Percentiles rank a stretch among this genome's conserved stretches.
Conservation (phyloP, 2,888 invertebrate genomes). For the Galerucella calmariensis region DNA sequence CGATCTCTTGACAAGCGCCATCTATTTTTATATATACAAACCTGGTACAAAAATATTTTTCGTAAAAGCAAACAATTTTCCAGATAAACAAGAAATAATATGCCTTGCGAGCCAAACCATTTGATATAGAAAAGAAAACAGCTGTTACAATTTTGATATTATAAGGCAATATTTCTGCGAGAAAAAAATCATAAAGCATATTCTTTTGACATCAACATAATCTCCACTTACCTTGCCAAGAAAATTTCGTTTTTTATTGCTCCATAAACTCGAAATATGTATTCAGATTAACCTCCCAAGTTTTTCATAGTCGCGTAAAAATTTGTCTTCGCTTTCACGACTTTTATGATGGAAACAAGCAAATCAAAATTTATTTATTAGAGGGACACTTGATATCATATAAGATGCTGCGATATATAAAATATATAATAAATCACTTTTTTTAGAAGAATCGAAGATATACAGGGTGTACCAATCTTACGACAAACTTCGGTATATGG, state of each 20-base stretch:
- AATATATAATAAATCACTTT: not conserved
- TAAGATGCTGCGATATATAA: not conserved
- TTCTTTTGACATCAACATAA: slow-evolving; percentile 48
- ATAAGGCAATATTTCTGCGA: slow-evolving; percentile 31
- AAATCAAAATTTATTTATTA: slow-evolving; percentile 28
- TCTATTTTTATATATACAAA: too few species aligned
- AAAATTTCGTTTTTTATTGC: slow-evolving; percentile 43
- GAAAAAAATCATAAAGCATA: slow-evolving; percentile 49
- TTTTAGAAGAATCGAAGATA: not conserved
- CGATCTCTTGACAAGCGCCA: too few species aligned
- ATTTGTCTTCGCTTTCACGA: slow-evolving; percentile 27
- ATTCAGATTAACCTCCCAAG: slow-evolving; percentile 47
- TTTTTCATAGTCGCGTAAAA: slow-evolving; percentile 32
- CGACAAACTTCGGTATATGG: too few species aligned
- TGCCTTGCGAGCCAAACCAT: not conserved
- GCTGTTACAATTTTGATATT: slow-evolving; percentile 30
- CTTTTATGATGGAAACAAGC: slow-evolving; percentile 26
- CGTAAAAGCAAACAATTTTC: not conserved
- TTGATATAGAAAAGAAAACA: slow-evolving; percentile 15
- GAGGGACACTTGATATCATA: slow-evolving; percentile 3
- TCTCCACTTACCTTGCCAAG: slow-evolving; percentile 49
- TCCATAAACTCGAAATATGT: slow-evolving; percentile 48
- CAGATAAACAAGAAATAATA: not conserved
- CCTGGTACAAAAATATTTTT: too few species aligned
- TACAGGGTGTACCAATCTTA: not conserved